A percentile compares a stretch with the other conserved stretches of the same genome.
phyloP scores from a whole-genome alignment of 2,113 vertebrate genomes.

The Chaenogobius annularis region DNA sequence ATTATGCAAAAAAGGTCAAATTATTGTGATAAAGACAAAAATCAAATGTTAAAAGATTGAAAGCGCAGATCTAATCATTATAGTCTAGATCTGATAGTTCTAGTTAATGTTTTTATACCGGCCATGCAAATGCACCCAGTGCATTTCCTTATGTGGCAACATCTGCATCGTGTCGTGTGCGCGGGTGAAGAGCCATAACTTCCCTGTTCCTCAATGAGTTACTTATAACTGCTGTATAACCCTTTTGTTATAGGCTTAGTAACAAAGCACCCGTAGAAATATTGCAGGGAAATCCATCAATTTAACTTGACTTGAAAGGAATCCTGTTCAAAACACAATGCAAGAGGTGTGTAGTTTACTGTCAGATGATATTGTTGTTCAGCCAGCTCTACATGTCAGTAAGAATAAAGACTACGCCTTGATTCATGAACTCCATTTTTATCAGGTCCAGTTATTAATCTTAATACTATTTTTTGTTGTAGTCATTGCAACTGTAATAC shows the following conservation, averaged over 20 bases:
- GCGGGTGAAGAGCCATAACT: neutral
- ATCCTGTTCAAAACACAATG: neutral
- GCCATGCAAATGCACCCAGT: too few relatives aligned
- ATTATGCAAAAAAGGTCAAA: too few relatives aligned
- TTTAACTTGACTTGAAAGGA: neutral
- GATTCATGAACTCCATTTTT: neutral
- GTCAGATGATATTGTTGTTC: neutral
- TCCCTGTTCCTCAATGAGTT: conserved; percentile 2
- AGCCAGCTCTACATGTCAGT: neutral
- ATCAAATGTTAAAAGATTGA: too few relatives aligned
- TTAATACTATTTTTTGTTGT: too few relatives aligned
- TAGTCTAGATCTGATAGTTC: too few relatives aligned
- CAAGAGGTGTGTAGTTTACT: neutral
- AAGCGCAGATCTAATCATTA: too few relatives aligned
- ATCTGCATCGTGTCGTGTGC: neutral
- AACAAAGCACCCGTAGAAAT: neutral
- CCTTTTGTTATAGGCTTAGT: neutral
- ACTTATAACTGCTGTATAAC: neutral
- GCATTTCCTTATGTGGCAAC: neutral
- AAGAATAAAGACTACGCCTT: neutral
- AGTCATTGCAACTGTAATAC: too few relatives aligned
- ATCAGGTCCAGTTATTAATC: neutral
- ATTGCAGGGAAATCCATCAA: neutral
- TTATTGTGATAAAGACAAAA: too few relatives aligned
- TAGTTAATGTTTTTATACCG: too few relatives aligned